Conservation (phyloP, 2,113 vertebrate species). For the Lophochroa leadbeateri region DNA sequence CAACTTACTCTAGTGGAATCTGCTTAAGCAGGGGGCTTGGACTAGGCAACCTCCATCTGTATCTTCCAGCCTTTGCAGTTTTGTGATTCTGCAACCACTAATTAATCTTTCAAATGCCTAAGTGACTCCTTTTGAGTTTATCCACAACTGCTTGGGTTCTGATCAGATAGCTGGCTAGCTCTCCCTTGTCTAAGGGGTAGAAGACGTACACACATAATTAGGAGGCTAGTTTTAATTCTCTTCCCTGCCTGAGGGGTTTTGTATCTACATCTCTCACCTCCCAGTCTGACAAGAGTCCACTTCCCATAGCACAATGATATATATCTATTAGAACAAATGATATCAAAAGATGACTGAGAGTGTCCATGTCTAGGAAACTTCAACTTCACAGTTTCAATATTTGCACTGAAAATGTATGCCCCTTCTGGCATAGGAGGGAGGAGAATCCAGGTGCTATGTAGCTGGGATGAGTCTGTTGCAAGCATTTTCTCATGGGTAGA, state of each 20-base stretch:
- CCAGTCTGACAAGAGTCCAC: not conserved
- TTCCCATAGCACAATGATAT: not conserved
- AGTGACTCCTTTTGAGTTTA: not conserved
- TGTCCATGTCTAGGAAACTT: not conserved
- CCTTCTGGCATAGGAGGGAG: not conserved
- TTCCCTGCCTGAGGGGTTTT: not conserved
- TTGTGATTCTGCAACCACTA: not conserved
- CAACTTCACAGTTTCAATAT: not conserved
- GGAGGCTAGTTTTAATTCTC: not conserved
- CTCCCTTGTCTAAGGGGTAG: not conserved
- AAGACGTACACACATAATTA: not conserved
- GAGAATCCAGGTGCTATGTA: not conserved
- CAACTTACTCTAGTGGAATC: not conserved
- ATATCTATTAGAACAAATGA: not conserved
- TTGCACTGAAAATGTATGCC: not conserved
- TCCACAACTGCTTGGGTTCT: not conserved
- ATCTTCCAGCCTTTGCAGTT: not conserved
- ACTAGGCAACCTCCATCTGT: not conserved
- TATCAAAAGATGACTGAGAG: not conserved
- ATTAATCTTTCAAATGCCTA: not conserved
- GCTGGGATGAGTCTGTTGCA: not conserved
- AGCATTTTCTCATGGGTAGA: not conserved
- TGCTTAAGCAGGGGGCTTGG: not conserved
- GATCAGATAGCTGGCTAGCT: not conserved
- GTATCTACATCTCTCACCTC: not conserved